These are phyloP conservation scores for Nematostella vectensis DNA, from an alignment of 92 coral and sea anemone species.

Conservation along the genomic window DNA sequence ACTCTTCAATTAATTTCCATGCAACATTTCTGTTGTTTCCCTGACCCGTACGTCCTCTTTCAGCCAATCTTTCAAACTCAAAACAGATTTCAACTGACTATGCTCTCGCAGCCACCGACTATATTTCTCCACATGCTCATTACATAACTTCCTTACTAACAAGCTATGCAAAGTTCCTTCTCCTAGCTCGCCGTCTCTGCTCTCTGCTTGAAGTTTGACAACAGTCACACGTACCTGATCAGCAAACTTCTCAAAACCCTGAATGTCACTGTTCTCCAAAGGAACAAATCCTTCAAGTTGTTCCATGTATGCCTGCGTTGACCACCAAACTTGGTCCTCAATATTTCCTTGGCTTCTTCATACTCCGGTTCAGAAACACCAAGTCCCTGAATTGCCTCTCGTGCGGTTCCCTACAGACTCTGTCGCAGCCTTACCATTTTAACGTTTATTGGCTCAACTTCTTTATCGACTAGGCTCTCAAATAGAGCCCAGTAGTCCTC, in stretches of 20 bases:
- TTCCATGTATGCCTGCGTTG: constrained; percentile 37
- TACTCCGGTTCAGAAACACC: constrained; percentile 36
- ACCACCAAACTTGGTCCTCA: constrained; percentile 38
- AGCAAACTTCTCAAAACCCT: constrained; percentile 44
- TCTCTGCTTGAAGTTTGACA: constrained; percentile 50
- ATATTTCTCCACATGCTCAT: constrained; percentile 32
- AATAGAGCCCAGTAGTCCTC: constrained; percentile 54
- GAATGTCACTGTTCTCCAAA: constrained; percentile 14
- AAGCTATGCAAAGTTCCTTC: constrained; percentile 46
- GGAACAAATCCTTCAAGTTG: constrained; percentile 29
- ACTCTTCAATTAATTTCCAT: background rate
- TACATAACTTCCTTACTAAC: constrained; percentile 27
- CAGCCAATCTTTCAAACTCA: constrained; percentile 35
- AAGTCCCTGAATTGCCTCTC: constrained; percentile 29
- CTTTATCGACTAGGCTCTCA: constrained; percentile 36
- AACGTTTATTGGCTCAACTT: constrained; percentile 29
- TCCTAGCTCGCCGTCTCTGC: constrained; percentile 35
- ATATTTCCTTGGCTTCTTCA: constrained; percentile 46
- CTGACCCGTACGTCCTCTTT: constrained; percentile 29
- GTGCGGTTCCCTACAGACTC: constrained; percentile 35
- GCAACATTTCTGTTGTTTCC: constrained; percentile 17
- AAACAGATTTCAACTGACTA: constrained; percentile 14
- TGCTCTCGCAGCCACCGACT: constrained; percentile 31
- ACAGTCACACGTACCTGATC: constrained; percentile 45
- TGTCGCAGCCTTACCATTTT: constrained; percentile 53